Conservation (phyloP, 2,113 vertebrate genomes). For the Dolichallabes microphthalmus region DNA sequence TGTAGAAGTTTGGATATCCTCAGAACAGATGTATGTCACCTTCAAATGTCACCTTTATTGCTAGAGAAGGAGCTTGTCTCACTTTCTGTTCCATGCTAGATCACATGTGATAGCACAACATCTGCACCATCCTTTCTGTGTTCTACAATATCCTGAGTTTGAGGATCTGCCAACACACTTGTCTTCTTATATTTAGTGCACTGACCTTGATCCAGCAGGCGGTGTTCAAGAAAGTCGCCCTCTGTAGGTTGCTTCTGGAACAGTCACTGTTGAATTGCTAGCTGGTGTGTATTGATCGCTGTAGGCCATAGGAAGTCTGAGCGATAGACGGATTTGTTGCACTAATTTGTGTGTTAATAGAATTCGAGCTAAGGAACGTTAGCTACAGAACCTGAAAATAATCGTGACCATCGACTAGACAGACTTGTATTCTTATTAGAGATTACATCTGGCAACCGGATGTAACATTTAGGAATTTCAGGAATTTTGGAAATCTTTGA, state of each 20-base stretch:
- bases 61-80: constrained; percentile 34
- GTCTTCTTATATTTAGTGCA: neutral
- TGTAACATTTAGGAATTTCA: neutral
- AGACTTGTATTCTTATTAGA: neutral
- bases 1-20: constrained; percentile 43
- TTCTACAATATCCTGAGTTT: neutral
- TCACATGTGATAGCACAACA: constrained; percentile 31
- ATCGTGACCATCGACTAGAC: too few relatives aligned
- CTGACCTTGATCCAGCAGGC: neutral
- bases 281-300: neutral
- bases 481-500: too few relatives aligned
- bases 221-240: neutral
- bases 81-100: constrained; percentile 29
- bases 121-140: constrained; percentile 31
- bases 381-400: too few relatives aligned
- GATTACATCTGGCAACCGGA: neutral
- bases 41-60: constrained; percentile 40
- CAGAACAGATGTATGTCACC: constrained; percentile 48
- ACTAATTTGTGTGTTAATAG: neutral
- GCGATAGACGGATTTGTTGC: neutral
- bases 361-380: neutral
- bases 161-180: constrained; percentile 9
- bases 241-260: neutral
- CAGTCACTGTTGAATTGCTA: neutral
- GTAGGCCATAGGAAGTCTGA: neutral